Base-by-base conservation (phyloP, 2,888 invertebrate species). In the Idaea biselata region DNA sequence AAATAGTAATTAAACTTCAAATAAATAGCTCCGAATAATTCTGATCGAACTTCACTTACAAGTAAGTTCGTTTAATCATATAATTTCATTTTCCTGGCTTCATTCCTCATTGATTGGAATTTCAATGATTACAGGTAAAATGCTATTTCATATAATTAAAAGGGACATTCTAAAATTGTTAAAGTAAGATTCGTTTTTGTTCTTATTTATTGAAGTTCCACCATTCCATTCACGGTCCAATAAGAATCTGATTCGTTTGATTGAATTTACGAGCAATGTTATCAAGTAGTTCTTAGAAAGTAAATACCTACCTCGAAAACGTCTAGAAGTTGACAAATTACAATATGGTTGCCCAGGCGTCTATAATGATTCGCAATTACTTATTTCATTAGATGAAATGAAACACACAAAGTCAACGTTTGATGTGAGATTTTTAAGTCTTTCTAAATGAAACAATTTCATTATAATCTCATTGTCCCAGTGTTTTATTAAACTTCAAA, bases 271-370 rank as follows among this genome's bases (percentile, higher is more conserved):
- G 56, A 18, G 17, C 56, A 18, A 56, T 56, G 56, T 56, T 14
- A 18, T 58, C 44, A 54, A 53, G 25, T 69, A 63, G 68, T 72
- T 70, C 72, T 60, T 62, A 67, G 68, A 71, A 69, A 72, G 70
- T 69, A 74, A 73, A 69, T 69, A 25, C 1, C n/a, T 68, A 68
- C 58, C 68, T 65, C 59, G 63, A 64, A 60, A 59, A 53, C 57
- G 60, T 62, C 65, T 55, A 63, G 69, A 76, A 72, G 68, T 77
- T 75, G 67, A 77, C 64, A 72, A 71, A 18, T 17, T 55, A 64
- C 65, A 62, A 66, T 67, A 68, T 64, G 68, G 63, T 73, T 70
- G 72, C 68, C 63, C 62, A 3, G 25, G 25, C 25, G 66, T 68
- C 66, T 62, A 61, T 68, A 58, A 16, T 17, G 56, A 18, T 56